Evolutionary conservation across 2,888 invertebrate genomes (phyloP), one percentile per base, ranked within the genome.

Genomic region (Anarsia innoxiella): DNA sequence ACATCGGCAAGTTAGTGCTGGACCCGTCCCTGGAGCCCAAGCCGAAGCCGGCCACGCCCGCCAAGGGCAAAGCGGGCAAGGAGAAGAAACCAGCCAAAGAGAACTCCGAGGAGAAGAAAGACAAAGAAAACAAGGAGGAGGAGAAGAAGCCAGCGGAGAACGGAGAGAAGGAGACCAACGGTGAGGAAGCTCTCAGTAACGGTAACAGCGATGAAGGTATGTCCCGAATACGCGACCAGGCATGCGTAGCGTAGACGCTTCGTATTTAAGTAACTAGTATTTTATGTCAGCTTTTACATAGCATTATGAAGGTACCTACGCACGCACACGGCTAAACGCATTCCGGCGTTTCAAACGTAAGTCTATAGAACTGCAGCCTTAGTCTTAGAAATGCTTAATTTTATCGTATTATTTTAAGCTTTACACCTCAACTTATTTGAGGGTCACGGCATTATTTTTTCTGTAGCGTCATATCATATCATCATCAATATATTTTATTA

Each of bases 1-100:
- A 96, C 77, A 89, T 95, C 57, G 96, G 96, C 38, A 95, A 95
- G 75, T 88, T 96, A 30, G 88, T 95, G 29, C 80, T 96, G 46
- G 94, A 95, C 66, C 94, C 94, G 13, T 89, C 90, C 27, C 68
- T 92, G 67, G 92, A 92, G 67, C 92, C 93, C 1, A 92, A 92
- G 59, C 92, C 92, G 15, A 92, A 92, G 67, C 92, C 92, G 23
- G 91, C 91, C 12, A 92, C 92, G 5, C 92, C 92, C 1, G 91
- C 91, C 40, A 92, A 92, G 70, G 89, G 89, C 48, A 92, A 92
- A 61, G 79, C 87, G 40, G 90, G 90, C 54, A 90, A 91, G 56
- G 90, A 91, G 63, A 91, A 91, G 80, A 89, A 90, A 59, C 79
- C 82, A 23, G 76, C 82, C 69, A 83, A 82, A 66, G 89, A 89